Percentiles rank a stretch among this genome's conserved stretches.
These are phyloP conservation scores for Poeciliopsis occidentalis DNA, from an alignment of 2,113 vertebrate genomes.

Conservation along the genomic window DNA sequence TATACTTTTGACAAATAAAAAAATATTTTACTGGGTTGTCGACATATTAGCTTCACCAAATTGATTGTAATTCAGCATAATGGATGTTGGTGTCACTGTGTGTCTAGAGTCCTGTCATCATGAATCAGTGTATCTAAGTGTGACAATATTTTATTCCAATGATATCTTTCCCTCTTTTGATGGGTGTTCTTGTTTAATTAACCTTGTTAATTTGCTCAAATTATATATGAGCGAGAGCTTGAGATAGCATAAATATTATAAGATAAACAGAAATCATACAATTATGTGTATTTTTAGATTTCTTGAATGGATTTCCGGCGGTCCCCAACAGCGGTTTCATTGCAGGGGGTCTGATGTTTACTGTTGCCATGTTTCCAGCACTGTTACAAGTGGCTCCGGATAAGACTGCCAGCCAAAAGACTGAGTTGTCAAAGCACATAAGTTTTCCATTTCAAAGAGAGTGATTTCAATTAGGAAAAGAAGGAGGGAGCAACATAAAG, in stretches of 20 bases:
- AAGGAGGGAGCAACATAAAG: conserved; percentile 48
- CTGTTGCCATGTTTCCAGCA: conserved; percentile 66
- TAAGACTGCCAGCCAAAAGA: conserved; percentile 63
- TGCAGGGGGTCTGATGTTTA: conserved; percentile 64
- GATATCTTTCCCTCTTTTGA: background rate
- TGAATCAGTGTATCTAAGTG: background rate
- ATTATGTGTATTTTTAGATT: conserved; percentile 54
- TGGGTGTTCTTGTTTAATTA: background rate
- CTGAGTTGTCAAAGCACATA: conserved; percentile 71
- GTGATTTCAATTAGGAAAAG: conserved; percentile 63
- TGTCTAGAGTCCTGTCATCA: background rate
- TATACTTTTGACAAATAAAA: conserved; percentile 46
- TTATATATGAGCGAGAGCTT: background rate
- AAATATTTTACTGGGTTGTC: conserved; percentile 34
- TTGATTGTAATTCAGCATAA: conserved; percentile 42
- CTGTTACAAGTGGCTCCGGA: conserved; percentile 65
- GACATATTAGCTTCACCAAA: conserved; percentile 51
- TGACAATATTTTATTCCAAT: conserved; percentile 1
- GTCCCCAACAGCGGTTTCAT: conserved; percentile 38
- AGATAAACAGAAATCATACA: conserved; percentile 16
- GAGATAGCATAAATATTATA: conserved; percentile 11
- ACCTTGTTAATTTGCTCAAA: no score
- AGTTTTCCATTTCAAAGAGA: conserved; percentile 74
- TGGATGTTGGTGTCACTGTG: conserved; percentile 35
- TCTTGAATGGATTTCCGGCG: conserved; percentile 31